These are phyloP conservation scores for Pachyuromys duprasi DNA, from an alignment of 2,797 vertebrate species.

Conservation along the genomic window DNA sequence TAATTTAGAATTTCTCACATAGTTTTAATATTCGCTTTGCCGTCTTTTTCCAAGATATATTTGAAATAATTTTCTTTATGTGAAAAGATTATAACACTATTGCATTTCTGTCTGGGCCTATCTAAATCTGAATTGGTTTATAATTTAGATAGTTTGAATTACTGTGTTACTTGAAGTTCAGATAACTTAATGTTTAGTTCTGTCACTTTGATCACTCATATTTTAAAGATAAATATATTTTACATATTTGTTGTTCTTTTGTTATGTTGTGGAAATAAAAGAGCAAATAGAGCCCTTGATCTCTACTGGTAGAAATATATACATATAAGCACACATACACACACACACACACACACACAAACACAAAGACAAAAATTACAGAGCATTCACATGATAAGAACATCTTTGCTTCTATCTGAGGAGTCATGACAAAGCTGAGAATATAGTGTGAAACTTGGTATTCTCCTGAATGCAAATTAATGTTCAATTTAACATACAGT, in stretches of 20 bases:
- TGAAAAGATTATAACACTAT: neutral
- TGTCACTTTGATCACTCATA: neutral
- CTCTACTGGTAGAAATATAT: neutral
- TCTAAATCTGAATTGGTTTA: conserved; percentile 37
- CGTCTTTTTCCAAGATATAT: neutral
- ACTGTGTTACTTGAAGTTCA: neutral
- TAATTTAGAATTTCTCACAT: neutral
- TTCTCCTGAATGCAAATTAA: neutral
- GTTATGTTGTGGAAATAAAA: neutral
- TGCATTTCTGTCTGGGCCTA: neutral
- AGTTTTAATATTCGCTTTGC: neutral
- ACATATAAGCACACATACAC: neutral
- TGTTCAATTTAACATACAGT: neutral
- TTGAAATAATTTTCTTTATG: neutral
- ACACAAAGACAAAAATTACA: neutral
- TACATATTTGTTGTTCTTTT: neutral
- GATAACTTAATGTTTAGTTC: neutral
- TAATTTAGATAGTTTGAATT: neutral
- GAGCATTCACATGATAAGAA: neutral
- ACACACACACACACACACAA: neutral
- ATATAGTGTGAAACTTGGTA: neutral
- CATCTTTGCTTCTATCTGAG: neutral
- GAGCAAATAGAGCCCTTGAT: neutral
- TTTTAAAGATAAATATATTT: neutral
- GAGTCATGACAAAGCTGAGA: neutral